phyloP scores from a whole-genome alignment of 2,113 vertebrate genomes.

The Lagenorhynchus albirostris region DNA sequence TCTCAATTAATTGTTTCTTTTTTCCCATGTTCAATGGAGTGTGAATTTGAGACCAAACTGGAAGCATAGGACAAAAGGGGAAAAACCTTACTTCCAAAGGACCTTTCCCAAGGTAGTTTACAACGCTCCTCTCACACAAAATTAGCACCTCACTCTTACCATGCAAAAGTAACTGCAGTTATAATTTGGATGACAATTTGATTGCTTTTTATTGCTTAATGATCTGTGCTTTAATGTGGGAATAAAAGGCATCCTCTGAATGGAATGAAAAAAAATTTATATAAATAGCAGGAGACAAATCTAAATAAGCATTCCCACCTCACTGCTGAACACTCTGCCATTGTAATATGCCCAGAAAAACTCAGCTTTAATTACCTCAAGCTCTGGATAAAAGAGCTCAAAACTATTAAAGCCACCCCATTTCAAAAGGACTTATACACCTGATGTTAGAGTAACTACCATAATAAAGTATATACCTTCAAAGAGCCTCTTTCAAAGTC shows the following conservation, averaged over 20 bases:
- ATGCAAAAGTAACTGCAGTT: conserved; percentile 53
- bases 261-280: conserved; percentile 39
- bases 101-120: conserved; percentile 50
- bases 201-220: conserved; percentile 74
- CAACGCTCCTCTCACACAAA: conserved; percentile 60
- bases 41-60: conserved; percentile 44
- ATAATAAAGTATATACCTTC: neutral
- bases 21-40: neutral
- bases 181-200: conserved; percentile 63
- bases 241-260: conserved; percentile 69
- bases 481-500: conserved; percentile 15
- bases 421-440: neutral
- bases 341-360: conserved; percentile 30
- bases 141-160: conserved; percentile 71
- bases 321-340: neutral
- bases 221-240: conserved; percentile 73
- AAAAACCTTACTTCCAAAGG: conserved; percentile 35
- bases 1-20: conserved; percentile 17
- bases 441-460: neutral
- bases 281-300: conserved; percentile 60
- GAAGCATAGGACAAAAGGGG: conserved; percentile 15
- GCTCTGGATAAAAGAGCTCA: conserved; percentile 46
- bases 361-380: conserved; percentile 42
- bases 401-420: conserved; percentile 12
- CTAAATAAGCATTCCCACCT: conserved; percentile 21